A percentile compares a stretch with the other conserved stretches of the same genome.
Conservation (phyloP, 2,113 vertebrate genomes). For the Semicossyphus pulcher region DNA sequence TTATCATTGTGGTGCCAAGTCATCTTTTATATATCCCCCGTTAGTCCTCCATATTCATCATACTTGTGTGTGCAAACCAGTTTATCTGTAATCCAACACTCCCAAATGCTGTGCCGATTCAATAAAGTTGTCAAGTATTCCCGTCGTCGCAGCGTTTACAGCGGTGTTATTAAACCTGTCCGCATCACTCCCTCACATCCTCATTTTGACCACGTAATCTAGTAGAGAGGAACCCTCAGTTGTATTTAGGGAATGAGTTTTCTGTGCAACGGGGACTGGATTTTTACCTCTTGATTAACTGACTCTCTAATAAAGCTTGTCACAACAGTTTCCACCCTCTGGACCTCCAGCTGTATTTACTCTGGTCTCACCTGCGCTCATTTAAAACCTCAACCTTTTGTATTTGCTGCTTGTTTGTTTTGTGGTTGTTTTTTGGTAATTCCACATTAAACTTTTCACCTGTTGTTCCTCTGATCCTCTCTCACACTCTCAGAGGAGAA, state of each 20-base stretch:
- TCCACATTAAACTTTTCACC: constrained; percentile 23
- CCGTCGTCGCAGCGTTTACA: background rate
- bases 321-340: constrained; percentile 44
- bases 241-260: constrained; percentile 40
- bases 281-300: constrained; percentile 50
- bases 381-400: constrained; percentile 1
- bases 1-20: background rate
- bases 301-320: constrained; percentile 41
- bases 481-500: constrained; percentile 30
- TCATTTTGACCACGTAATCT: constrained; percentile 40
- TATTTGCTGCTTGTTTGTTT: constrained; percentile 14
- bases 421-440: constrained; percentile 16
- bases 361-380: constrained; percentile 23
- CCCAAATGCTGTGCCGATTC: background rate
- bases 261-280: constrained; percentile 6
- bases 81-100: background rate
- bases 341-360: constrained; percentile 5
- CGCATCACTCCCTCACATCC: constrained; percentile 16
- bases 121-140: constrained; percentile 4
- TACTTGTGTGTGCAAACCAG: background rate
- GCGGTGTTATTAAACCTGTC: constrained; percentile 28
- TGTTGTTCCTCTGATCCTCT: constrained; percentile 37
- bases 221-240: constrained; percentile 36
- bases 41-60: background rate
- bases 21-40: background rate